Percentiles rank a stretch among this genome's conserved stretches.
Conservation (phyloP, 2,113 vertebrate species). For the Ploceus nigricollis region DNA sequence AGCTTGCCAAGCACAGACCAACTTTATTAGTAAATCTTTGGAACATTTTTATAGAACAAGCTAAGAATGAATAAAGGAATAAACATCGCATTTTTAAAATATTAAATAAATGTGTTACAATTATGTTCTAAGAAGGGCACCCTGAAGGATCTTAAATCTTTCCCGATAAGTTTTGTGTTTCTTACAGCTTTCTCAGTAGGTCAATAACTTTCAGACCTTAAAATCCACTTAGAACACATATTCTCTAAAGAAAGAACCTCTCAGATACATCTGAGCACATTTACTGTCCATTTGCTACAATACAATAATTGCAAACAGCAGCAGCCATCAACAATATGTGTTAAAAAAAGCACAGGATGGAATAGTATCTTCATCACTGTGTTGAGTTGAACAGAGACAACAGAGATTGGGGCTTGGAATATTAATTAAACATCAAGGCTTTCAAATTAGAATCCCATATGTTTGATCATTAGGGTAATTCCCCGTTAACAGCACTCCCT, state of each 20-base stretch:
- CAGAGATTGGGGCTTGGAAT: conserved; percentile 13
- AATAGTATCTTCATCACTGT: neutral
- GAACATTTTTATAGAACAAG: neutral
- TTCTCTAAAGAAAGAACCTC: neutral
- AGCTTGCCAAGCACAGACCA: neutral
- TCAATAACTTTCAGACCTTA: neutral
- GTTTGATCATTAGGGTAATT: conserved; percentile 54
- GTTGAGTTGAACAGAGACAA: conserved; percentile 9
- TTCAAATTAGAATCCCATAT: conserved; percentile 43
- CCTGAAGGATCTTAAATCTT: neutral
- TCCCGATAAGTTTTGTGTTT: neutral
- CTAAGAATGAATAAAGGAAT: neutral
- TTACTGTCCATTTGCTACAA: neutral
- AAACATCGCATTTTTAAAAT: neutral
- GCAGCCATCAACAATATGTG: neutral
- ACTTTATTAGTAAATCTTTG: neutral
- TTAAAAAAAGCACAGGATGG: neutral
- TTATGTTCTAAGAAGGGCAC: neutral
- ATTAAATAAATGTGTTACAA: neutral
- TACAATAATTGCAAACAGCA: neutral
- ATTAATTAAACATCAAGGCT: conserved; percentile 58
- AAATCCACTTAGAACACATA: neutral
- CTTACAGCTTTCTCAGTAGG: neutral
- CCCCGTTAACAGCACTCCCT: conserved; percentile 8
- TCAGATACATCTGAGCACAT: neutral